Percentiles rank a stretch among this genome's conserved stretches.
Conservation (phyloP, 2,888 invertebrate genomes). For the Eristalis arbustorum region DNA sequence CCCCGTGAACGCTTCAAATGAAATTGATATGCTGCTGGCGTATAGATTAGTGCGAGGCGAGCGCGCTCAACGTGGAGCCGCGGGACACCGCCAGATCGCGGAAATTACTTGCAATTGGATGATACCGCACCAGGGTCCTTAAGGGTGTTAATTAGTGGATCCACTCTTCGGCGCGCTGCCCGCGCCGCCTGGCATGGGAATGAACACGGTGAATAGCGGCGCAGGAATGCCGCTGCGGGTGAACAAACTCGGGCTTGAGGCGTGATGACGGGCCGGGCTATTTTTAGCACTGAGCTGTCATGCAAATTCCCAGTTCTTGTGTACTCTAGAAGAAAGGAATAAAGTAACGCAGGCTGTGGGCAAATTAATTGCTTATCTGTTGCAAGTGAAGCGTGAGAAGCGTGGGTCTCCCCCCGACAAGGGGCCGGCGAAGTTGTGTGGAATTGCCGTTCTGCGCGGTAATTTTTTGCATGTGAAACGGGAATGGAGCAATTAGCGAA, state of each 20-base stretch:
- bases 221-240: conserved; percentile 52
- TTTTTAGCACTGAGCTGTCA: conserved; percentile 65
- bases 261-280: conserved; percentile 53
- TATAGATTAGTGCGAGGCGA: conserved; percentile 65
- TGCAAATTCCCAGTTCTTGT: conserved; percentile 53
- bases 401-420: background rate
- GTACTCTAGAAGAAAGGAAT: conserved; percentile 47
- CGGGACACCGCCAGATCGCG: conserved; percentile 36
- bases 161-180: background rate
- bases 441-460: background rate
- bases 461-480: background rate
- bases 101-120: conserved; percentile 51
- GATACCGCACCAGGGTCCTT: conserved; percentile 39
- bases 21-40: conserved; percentile 69
- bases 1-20: conserved; percentile 70
- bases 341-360: conserved; percentile 48
- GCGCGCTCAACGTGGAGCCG: conserved; percentile 54
- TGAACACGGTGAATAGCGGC: conserved; percentile 50
- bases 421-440: background rate
- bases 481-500: background rate
- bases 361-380: conserved; percentile 69
- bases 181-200: conserved; percentile 45
- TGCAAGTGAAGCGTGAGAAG: conserved; percentile 60
- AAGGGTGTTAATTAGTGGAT: conserved; percentile 69
- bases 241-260: conserved; percentile 65